phyloP scores from a whole-genome alignment of 2,797 vertebrate genomes.

The Platalea minor region DNA sequence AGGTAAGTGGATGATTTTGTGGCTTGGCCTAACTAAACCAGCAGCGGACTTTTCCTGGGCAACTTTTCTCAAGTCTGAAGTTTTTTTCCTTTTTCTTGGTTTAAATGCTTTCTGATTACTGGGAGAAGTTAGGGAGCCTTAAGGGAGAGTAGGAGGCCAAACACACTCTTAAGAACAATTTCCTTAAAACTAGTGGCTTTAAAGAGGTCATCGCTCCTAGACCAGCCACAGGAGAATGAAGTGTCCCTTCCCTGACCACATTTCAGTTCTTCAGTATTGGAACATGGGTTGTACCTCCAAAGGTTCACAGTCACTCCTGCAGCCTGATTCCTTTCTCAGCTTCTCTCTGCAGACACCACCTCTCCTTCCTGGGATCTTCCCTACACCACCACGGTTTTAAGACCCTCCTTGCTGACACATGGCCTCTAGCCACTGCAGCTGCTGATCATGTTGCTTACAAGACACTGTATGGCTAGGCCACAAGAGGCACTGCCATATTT shows the following conservation, averaged over 20 bases:
- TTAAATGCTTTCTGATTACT: neutral
- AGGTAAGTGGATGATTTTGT: neutral
- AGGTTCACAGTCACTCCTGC: neutral
- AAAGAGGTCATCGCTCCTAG: neutral
- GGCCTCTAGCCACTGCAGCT: neutral
- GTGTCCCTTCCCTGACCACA: rapidly evolving
- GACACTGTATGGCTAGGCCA: neutral
- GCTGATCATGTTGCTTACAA: neutral
- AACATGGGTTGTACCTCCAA: neutral
- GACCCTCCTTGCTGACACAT: neutral
- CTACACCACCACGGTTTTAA: neutral
- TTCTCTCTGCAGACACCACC: neutral
- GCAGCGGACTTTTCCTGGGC: neutral
- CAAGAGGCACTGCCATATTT: neutral
- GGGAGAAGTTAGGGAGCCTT: neutral
- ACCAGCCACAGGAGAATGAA: neutral
- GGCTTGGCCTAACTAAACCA: neutral
- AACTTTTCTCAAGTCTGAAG: neutral
- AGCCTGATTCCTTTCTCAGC: neutral
- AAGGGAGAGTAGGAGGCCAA: neutral
- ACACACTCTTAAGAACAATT: neutral
- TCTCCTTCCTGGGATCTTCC: neutral
- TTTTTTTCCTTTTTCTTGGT: neutral
- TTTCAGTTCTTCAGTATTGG: neutral
- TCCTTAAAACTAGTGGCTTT: neutral